Base-by-base conservation (phyloP, 2,888 invertebrate genomes). In the Aricia artaxerxes region DNA sequence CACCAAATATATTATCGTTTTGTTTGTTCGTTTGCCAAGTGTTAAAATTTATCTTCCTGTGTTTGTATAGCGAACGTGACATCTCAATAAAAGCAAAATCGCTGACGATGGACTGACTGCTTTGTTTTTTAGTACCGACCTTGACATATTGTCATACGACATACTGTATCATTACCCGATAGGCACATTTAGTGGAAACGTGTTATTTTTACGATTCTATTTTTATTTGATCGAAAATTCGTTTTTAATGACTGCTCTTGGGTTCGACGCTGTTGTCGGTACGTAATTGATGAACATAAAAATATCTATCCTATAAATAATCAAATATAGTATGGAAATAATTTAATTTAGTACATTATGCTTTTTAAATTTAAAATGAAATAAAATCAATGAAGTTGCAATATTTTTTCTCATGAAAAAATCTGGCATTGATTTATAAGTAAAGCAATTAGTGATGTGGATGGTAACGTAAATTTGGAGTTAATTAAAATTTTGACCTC, bases 71-170 rank as follows among this genome's bases (percentile, higher is more conserved):
- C 13, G 73, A 44, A 73, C 73, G 73, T 73, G 73, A 73, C 73
- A 44, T 73, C 73, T 73, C 73, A 44, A 73, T 73, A 73, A 73
- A 73, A 44, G 73, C 44, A 73, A 73, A 44, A 24, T 73, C 73
- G 44, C 44, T 73, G 40, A 73, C 73, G 40, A 73, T n/a, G 44
- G 44, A 44, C 44, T 73, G 69, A 69, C 13, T 38, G 69, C 31
- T 69, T 69, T 69, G 35, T 69, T 73, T 73, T 73, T 73, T 44
- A 73, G 44, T 44, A 44, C 44, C 73, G 38, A 44, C 73, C 44
- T 73, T 73, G 44, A 73, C 73, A 73, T 73, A 69, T 69, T 69
- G 69, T 69, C 69, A 35, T 69, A 69, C 69, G 69, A 38, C 69
- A 35, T 69, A 69, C 69, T 1, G 35, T 69, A 69, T 69, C 69